phyloP scores from a whole-genome alignment of 2,797 vertebrate species.

The Heliangelus exortis region DNA sequence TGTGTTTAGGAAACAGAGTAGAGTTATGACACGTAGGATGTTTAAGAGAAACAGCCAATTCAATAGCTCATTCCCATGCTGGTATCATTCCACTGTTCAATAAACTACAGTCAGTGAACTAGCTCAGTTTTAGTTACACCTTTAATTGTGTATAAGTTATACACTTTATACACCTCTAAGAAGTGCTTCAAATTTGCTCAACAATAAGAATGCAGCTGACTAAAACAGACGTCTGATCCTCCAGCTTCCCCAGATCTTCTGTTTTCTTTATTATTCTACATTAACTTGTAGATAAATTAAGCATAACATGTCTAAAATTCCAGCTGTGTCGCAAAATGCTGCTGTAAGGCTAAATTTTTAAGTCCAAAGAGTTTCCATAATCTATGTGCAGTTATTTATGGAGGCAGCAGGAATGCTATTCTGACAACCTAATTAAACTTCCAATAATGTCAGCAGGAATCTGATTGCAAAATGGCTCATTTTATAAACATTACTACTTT shows the following conservation, averaged over 20 bases:
- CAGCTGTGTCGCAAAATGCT: slow-evolving; percentile 55
- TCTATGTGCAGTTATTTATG: slow-evolving; percentile 56
- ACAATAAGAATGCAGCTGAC: slow-evolving; percentile 10
- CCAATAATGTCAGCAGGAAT: slow-evolving; percentile 64
- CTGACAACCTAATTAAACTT: slow-evolving; percentile 60
- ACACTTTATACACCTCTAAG: slow-evolving; percentile 23
- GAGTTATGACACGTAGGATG: not conserved
- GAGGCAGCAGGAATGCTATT: slow-evolving; percentile 44
- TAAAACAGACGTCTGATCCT: slow-evolving; percentile 48
- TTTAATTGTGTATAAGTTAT: slow-evolving; percentile 56
- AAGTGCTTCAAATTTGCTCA: not conserved
- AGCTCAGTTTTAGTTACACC: not conserved
- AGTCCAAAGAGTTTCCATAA: slow-evolving; percentile 54
- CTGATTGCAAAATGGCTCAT: slow-evolving; percentile 60
- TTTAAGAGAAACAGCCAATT: not conserved
- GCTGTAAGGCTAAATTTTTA: slow-evolving; percentile 49
- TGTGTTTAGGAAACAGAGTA: not conserved
- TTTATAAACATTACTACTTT: slow-evolving; percentile 54
- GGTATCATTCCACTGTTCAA: not conserved
- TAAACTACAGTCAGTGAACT: not conserved
- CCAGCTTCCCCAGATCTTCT: not conserved
- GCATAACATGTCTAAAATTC: slow-evolving; percentile 43
- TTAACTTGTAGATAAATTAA: slow-evolving; percentile 59
- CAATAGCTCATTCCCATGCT: not conserved
- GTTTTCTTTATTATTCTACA: slow-evolving; percentile 38